A percentile compares a stretch with the other conserved stretches of the same genome.
Conservation (phyloP, 37 sponge, comb jelly and placozoan species). For the Oopsacas minuta region DNA sequence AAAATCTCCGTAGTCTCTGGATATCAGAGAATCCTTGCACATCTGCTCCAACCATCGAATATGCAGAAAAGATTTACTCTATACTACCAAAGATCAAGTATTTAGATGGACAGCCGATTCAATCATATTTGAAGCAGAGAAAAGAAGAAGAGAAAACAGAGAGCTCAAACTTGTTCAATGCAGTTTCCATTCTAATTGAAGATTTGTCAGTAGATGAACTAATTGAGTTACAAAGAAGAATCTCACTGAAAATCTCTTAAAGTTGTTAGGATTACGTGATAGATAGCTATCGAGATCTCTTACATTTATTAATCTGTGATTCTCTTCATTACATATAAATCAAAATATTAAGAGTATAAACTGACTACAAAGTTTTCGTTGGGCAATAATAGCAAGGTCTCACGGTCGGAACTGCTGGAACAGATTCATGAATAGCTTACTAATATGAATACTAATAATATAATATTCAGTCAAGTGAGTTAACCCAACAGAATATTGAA, state of each 20-base stretch:
- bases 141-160: background rate
- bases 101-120: slow-evolving; percentile 12
- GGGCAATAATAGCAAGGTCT: no score
- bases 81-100: background rate
- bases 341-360: no score
- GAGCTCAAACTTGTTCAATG: background rate
- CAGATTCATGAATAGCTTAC: no score
- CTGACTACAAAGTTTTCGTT: no score
- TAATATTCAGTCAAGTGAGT: no score
- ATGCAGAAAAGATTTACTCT: background rate
- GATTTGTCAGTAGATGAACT: background rate
- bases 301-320: no score
- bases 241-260: background rate
- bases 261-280: background rate
- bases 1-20: slow-evolving; percentile 39
- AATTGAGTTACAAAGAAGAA: background rate
- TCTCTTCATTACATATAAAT: no score
- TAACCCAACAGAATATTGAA: no score
- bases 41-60: background rate
- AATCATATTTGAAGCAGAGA: background rate
- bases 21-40: slow-evolving; percentile 39
- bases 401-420: no score
- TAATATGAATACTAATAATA: no score
- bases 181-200: background rate
- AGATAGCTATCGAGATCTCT: no score